Percentiles rank a stretch among this genome's conserved stretches.
These are phyloP conservation scores for Alethe diademata DNA, from an alignment of 2,113 vertebrate genomes.

Conservation along the genomic window DNA sequence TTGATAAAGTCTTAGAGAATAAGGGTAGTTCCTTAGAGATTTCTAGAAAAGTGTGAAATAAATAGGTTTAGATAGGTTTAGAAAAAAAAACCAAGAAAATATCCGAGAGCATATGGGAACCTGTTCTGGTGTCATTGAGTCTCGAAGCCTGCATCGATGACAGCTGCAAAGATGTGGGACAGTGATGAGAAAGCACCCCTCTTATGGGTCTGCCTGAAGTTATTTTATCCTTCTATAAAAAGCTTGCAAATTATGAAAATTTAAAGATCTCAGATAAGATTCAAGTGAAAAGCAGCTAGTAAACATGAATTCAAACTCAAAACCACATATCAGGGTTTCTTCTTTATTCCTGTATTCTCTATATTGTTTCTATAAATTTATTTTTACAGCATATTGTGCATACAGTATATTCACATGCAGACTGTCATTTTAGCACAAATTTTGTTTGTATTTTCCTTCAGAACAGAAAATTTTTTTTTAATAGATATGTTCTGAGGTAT, in stretches of 20 bases:
- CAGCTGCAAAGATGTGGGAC: background rate
- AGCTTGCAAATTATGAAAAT: background rate
- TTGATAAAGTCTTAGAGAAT: background rate
- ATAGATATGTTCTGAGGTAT: background rate
- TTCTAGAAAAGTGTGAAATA: background rate
- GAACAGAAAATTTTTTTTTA: background rate
- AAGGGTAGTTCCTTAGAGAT: background rate
- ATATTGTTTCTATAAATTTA: background rate
- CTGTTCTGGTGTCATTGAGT: background rate
- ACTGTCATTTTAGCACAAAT: background rate
- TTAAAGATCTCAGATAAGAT: background rate
- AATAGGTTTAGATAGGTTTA: background rate
- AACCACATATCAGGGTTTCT: background rate
- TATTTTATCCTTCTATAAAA: background rate
- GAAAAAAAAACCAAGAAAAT: background rate
- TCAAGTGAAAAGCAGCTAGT: background rate
- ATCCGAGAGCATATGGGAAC: background rate
- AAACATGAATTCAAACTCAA: background rate
- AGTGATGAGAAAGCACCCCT: background rate
- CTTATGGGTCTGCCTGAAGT: background rate
- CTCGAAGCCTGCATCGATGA: background rate
- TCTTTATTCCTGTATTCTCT: background rate
- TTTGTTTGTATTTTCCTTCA: background rate
- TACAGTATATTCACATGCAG: background rate
- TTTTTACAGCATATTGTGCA: background rate